phyloP scores from a whole-genome alignment of 2,113 vertebrate genomes.

The Ophiodon elongatus region DNA sequence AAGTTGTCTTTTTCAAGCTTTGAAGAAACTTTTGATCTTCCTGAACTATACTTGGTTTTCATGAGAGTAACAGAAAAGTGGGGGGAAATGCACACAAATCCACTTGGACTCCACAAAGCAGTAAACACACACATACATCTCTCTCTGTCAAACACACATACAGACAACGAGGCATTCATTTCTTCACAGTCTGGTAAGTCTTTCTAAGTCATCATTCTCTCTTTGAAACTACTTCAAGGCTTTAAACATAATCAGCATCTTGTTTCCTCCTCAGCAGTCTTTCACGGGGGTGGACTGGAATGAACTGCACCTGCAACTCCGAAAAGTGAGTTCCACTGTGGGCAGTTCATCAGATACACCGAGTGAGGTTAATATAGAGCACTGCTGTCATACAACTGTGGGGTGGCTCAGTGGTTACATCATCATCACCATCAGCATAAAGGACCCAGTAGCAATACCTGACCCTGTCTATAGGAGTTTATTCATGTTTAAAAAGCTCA shows the following conservation, averaged over 20 bases:
- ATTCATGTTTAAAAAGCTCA: too few species aligned
- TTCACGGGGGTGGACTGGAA: conserved; percentile 7
- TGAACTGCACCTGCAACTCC: conserved; percentile 8
- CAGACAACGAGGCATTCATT: not conserved
- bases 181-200: conserved; percentile 22
- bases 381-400: not conserved
- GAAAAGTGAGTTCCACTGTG: not conserved
- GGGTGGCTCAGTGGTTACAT: not conserved
- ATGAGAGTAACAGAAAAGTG: conserved; percentile 21
- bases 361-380: not conserved
- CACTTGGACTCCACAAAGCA: conserved; percentile 29
- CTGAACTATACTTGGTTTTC: conserved; percentile 1
- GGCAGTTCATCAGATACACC: conserved; percentile 4
- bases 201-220: conserved; percentile 39
- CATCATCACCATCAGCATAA: not conserved
- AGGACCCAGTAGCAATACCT: not conserved
- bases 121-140: conserved; percentile 37
- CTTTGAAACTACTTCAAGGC: conserved; percentile 47
- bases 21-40: conserved; percentile 32
- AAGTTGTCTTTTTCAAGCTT: conserved; percentile 27
- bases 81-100: conserved; percentile 25
- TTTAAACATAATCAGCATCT: conserved; percentile 29
- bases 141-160: conserved; percentile 33
- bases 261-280: conserved; percentile 28
- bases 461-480: too few species aligned